Percentiles rank a stretch among this genome's conserved stretches.
phyloP scores from a whole-genome alignment of 2,888 invertebrate genomes.

The Plagiodera versicolora region DNA sequence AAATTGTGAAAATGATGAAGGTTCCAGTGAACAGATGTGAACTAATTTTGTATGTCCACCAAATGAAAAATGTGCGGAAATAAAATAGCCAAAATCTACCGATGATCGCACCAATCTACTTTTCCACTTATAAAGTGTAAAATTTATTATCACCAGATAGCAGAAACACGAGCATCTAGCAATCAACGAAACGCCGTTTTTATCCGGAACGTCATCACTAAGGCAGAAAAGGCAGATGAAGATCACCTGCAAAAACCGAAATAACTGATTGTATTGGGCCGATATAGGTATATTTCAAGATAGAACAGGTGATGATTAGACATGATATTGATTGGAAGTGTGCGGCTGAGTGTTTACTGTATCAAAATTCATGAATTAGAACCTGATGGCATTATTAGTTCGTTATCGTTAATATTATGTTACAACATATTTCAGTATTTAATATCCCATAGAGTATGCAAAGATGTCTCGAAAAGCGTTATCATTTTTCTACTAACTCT shows the following conservation, averaged over 20 bases:
- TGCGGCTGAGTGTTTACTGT: constrained; percentile 23
- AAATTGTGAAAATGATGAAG: too few relatives aligned
- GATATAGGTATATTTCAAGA: constrained; percentile 13
- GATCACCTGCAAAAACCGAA: constrained; percentile 29
- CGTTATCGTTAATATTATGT: constrained; percentile 14
- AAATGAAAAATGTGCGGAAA: constrained; percentile 1
- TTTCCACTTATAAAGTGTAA: constrained; percentile 14
- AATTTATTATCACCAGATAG: constrained; percentile 23
- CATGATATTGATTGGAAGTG: constrained; percentile 27
- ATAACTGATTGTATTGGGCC: constrained; percentile 13
- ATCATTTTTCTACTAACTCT: too few relatives aligned
- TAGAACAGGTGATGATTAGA: constrained; percentile 18
- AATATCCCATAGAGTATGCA: too few relatives aligned
- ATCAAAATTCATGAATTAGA: constrained; percentile 13
- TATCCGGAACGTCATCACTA: constrained; percentile 18
- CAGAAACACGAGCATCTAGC: constrained; percentile 17
- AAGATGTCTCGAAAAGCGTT: too few relatives aligned
- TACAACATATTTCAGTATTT: too few relatives aligned
- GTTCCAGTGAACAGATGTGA: constrained; percentile 1
- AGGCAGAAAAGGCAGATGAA: constrained; percentile 21
- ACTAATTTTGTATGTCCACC: not conserved
- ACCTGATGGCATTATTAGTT: constrained; percentile 5
- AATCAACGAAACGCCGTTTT: constrained; percentile 18
- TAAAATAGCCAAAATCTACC: constrained; percentile 13
- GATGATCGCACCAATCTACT: constrained; percentile 15